phyloP scores from a whole-genome alignment of 1,140 invertebrate genomes.

The Trachymyrmex septentrionalis region DNA sequence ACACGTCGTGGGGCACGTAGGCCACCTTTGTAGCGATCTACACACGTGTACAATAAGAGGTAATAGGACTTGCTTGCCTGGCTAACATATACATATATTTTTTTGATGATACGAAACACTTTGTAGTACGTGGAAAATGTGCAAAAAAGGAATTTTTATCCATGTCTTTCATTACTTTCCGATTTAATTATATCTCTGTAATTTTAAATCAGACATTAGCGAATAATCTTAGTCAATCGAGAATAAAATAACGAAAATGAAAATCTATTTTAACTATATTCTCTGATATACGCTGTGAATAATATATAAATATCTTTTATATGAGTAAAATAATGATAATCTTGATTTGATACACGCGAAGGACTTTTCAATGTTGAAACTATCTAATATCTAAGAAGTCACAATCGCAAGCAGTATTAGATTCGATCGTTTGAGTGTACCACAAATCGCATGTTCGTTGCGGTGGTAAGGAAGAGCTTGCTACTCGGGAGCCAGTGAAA shows the following conservation, averaged over 20 bases:
- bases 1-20: constrained; percentile 65
- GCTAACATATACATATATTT: constrained; percentile 26
- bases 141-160: constrained; percentile 32
- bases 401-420: constrained; percentile 26
- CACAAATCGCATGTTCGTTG: constrained; percentile 39
- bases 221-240: background rate
- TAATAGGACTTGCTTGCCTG: constrained; percentile 48
- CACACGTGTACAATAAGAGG: constrained; percentile 64
- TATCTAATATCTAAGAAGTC: constrained; percentile 17
- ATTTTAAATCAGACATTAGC: constrained; percentile 28
- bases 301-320: background rate
- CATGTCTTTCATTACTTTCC: background rate
- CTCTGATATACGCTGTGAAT: background rate
- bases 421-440: constrained; percentile 34
- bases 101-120: background rate
- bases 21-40: constrained; percentile 74
- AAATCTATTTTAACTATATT: background rate
- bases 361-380: constrained; percentile 1
- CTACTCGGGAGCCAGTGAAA: constrained; percentile 76
- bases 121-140: constrained; percentile 19
- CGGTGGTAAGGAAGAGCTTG: constrained; percentile 65
- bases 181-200: constrained; percentile 24
- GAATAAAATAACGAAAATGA: constrained; percentile 20
- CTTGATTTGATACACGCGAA: background rate
- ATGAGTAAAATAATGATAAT: background rate